These are phyloP conservation scores for Harmothoe impar DNA, from an alignment of 2,888 invertebrate genomes.

Conservation along the genomic window DNA sequence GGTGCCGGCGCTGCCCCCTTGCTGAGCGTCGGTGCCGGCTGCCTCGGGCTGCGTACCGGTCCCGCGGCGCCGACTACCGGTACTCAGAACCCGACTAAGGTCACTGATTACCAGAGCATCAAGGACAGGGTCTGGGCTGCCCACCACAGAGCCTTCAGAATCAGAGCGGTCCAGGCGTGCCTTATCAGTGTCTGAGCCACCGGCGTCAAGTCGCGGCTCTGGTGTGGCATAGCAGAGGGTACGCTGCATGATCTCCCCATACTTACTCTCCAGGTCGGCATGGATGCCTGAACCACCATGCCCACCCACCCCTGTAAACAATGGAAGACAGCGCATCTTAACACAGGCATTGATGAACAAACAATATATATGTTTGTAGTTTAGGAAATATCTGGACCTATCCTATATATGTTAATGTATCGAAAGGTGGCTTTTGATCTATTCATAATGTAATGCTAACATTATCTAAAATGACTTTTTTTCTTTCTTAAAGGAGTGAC, in stretches of 20 bases:
- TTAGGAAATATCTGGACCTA: too few relatives aligned
- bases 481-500: too few relatives aligned
- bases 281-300: slow-evolving; percentile 83
- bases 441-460: too few relatives aligned
- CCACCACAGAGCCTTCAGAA: not conserved
- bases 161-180: not conserved
- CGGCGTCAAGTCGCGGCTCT: not conserved
- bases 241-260: slow-evolving; percentile 80
- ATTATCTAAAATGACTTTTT: too few relatives aligned
- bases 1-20: not conserved
- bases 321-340: not conserved
- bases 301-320: slow-evolving; percentile 81
- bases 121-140: not conserved
- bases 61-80: not conserved
- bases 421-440: too few relatives aligned
- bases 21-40: not conserved
- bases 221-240: slow-evolving; percentile 77
- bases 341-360: not conserved
- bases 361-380: not conserved
- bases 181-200: not conserved
- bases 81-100: not conserved
- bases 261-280: slow-evolving; percentile 81
- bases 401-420: too few relatives aligned
- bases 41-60: not conserved
- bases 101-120: not conserved